Evolutionary conservation across 2,888 invertebrate genomes (phyloP), one percentile per base, ranked within the genome.

Genomic region (Lucinisca nassula): DNA sequence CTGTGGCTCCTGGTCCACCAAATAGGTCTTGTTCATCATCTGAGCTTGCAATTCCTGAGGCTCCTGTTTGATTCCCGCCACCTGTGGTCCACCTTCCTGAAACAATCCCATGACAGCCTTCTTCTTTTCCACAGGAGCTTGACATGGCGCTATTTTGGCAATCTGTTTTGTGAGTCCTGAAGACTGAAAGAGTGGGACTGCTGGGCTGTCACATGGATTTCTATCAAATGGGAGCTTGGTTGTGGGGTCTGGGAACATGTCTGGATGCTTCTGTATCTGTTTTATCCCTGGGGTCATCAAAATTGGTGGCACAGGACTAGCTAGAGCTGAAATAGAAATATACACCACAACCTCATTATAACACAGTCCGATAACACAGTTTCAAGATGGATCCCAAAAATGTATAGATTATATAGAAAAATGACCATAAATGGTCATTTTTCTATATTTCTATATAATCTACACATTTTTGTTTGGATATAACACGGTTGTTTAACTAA

Each of bases 221-320:
- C 45, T 49, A 6, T 74, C 74, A 35, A 74, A 74, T 3, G 21
- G 74, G 2, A 74, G 45, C 3, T 49, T 74, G 40, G 74, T 45
- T 3, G 10, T 24, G 8, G 74, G 74, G 40, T 40, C 40, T 3
- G 40, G 74, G n/a, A 72, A n/a, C n/a, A 38, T 37, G 40, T 40
- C 32, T 6, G 2, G 40, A 67, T 38, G 1, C 30, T 45, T 27
- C 27, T 75, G 38, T 4, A 75, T 51, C 67, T 86, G 81, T 61
- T 82, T 81, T 3, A 86, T 40, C 32, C 82, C 85, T 21, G 89
- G 89, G 21, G 85, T 86, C 24, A 45, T 40, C 0, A 86, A 76
- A 6, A 81, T 61, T 37, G 89, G 89, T 14, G 89, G 55, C 27
- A 32, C 35, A 27, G 86, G 89, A 49, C 83, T 83, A 8, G 88